A percentile compares a stretch with the other conserved stretches of the same genome.
These are phyloP conservation scores for Anguilla anguilla DNA, from an alignment of 2,797 vertebrate genomes.

Conservation along the genomic window DNA sequence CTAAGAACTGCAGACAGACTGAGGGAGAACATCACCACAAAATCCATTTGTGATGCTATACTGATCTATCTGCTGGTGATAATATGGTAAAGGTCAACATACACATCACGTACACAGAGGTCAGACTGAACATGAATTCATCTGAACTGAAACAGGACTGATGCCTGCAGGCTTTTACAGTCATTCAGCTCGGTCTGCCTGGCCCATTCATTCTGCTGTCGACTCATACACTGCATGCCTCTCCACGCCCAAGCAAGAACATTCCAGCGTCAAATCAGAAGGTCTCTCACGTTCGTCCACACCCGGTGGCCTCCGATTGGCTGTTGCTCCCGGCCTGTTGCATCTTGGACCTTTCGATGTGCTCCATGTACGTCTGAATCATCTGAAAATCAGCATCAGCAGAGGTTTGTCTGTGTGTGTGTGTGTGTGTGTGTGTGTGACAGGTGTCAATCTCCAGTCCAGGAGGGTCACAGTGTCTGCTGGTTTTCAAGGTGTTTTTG, in stretches of 20 bases:
- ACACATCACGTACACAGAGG: no score
- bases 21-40: neutral
- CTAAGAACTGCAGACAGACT: no score
- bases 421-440: no score
- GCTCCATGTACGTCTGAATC: constrained; percentile 97
- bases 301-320: constrained; percentile 85
- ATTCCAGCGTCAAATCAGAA: neutral
- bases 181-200: neutral
- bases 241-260: neutral
- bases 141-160: no score
- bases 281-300: constrained; percentile 84
- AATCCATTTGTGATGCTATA: neutral
- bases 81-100: no score
- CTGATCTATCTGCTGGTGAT: neutral
- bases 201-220: neutral
- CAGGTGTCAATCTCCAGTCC: no score
- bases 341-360: constrained; percentile 95
- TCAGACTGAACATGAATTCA: no score
- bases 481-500: no score
- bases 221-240: neutral
- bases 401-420: neutral
- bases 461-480: no score
- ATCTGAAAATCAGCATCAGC: constrained; percentile 72
- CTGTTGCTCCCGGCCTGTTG: constrained; percentile 86
- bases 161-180: neutral